Evolutionary conservation across 2,888 invertebrate species (phyloP).

Genomic region (Acanthoscelides obtectus): DNA sequence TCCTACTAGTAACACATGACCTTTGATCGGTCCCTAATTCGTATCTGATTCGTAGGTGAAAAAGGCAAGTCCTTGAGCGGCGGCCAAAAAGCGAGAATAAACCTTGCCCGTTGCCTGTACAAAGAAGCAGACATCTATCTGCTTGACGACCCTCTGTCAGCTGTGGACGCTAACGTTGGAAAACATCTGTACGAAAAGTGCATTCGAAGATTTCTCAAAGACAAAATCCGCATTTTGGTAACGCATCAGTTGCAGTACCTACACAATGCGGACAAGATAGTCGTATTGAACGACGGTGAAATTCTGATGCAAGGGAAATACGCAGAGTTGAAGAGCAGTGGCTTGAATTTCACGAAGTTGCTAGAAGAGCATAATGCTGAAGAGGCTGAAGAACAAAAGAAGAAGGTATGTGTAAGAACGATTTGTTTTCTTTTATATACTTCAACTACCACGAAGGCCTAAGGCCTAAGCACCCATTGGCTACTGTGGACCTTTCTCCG

Average conservation of each 20-base stretch:
- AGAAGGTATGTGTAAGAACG: conserved; percentile 23
- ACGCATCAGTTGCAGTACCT: conserved; percentile 67
- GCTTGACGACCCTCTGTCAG: conserved; percentile 77
- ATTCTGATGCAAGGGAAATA: conserved; percentile 49
- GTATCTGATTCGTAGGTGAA: conserved; percentile 5
- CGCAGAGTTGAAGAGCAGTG: conserved; percentile 48
- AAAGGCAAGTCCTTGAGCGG: conserved; percentile 72
- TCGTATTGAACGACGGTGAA: conserved; percentile 48
- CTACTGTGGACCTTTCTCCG: too few relatives aligned
- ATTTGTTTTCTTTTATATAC: too few relatives aligned
- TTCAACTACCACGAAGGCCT: too few relatives aligned
- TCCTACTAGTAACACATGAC: too few relatives aligned
- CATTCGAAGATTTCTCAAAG: conserved; percentile 55
- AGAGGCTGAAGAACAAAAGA: conserved; percentile 37
- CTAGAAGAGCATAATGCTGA: conserved; percentile 30
- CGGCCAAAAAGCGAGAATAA: conserved; percentile 80
- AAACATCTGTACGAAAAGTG: conserved; percentile 70
- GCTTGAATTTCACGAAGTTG: conserved; percentile 44
- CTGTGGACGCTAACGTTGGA: conserved; percentile 75
- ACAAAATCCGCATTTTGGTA: conserved; percentile 61
- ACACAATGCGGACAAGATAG: conserved; percentile 40
- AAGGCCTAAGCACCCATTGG: too few relatives aligned
- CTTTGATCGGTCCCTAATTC: too few relatives aligned
- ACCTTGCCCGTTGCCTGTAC: conserved; percentile 72
- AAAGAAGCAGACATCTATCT: conserved; percentile 74